Conservation (phyloP, 2,113 vertebrate genomes). For the Lycaon pictus region DNA sequence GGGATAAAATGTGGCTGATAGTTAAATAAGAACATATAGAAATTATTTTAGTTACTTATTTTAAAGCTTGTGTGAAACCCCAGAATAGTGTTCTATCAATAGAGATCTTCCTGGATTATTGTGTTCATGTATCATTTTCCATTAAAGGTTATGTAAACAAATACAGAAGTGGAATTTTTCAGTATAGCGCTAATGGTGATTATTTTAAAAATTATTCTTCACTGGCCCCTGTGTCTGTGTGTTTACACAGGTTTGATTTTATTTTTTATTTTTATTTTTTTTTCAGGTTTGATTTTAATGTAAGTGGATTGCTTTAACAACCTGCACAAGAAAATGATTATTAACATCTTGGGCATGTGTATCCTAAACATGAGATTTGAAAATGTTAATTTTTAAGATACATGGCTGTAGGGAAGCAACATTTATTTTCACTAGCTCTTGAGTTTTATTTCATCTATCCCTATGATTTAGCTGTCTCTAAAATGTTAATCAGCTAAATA, state of each 20-base stretch:
- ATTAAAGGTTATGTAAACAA: conserved; percentile 20
- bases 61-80: background rate
- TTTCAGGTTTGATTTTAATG: conserved; percentile 9
- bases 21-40: background rate
- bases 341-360: background rate
- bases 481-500: conserved; percentile 42
- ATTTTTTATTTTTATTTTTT: too few relatives aligned
- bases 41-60: conserved; percentile 34
- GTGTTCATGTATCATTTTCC: background rate
- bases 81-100: background rate
- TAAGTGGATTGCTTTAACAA: background rate
- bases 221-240: background rate
- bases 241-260: conserved; percentile 37
- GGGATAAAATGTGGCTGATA: conserved; percentile 7
- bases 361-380: conserved; percentile 44
- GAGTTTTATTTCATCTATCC: conserved; percentile 7
- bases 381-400: conserved; percentile 54
- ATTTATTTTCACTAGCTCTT: conserved; percentile 30
- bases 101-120: background rate
- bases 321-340: background rate
- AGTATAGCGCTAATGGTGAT: background rate
- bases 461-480: conserved; percentile 25
- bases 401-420: background rate
- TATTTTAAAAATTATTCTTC: conserved; percentile 26
- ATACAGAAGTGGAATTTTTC: background rate